phyloP scores from a whole-genome alignment of 2,888 invertebrate genomes.

The Pollenia angustigena region DNA sequence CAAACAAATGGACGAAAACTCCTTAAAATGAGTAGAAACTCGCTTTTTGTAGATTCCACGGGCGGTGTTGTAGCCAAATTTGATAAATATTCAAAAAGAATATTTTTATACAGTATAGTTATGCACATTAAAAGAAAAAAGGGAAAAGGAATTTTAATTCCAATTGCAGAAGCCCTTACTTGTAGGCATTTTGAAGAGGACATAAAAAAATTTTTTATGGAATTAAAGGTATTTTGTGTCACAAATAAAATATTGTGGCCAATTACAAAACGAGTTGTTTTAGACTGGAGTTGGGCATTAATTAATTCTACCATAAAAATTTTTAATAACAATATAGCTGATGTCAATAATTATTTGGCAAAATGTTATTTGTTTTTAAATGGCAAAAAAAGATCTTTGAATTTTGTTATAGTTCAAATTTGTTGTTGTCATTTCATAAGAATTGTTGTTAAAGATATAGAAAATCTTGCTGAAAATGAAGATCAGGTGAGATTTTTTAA shows the following conservation, averaged over 20 bases:
- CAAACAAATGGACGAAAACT: neutral
- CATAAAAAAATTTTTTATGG: conserved; percentile 7
- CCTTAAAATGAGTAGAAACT: neutral
- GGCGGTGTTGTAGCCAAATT: conserved; percentile 8
- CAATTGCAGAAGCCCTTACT: neutral
- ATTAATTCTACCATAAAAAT: neutral
- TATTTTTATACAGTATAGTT: conserved; percentile 17
- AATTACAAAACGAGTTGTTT: conserved; percentile 5
- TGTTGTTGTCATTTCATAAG: conserved; percentile 39
- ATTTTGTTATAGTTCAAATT: conserved; percentile 19
- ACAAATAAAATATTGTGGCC: too few species aligned
- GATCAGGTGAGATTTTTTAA: neutral
- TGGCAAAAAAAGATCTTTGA: neutral
- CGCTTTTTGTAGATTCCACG: neutral
- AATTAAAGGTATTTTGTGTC: conserved; percentile 2
- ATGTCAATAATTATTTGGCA: neutral
- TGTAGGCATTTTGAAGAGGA: conserved; percentile 1
- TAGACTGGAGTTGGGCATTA: conserved; percentile 23
- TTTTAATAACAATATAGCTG: neutral
- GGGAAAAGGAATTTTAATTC: conserved; percentile 14
- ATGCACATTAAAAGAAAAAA: neutral
- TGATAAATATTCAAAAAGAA: conserved; percentile 14
- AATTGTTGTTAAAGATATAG: conserved; percentile 6
- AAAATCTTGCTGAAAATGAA: neutral
- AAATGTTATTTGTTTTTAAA: too few species aligned